A percentile compares a stretch with the other conserved stretches of the same genome.
Evolutionary conservation across 2,113 vertebrate genomes (phyloP).

Genomic region (Protobothrops mucrosquamatus): DNA sequence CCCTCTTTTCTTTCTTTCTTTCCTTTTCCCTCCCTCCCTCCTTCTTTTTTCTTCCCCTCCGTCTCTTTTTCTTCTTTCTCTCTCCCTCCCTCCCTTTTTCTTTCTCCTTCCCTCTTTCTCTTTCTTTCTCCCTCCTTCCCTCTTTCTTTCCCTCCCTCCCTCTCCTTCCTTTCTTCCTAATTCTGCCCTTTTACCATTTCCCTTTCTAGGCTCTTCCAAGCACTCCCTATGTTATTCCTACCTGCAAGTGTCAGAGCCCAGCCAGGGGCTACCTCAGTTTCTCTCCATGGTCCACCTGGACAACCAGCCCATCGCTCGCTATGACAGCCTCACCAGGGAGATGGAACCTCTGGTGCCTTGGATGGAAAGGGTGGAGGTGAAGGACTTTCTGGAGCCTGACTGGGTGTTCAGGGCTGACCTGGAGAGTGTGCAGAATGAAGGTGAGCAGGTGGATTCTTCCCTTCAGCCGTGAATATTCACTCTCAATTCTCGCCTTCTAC

Average conservation of each 20-base stretch:
- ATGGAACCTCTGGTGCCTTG: not conserved
- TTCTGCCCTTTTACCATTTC: not conserved
- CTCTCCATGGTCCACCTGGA: not conserved
- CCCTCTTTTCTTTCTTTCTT: no score
- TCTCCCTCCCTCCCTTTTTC: no score
- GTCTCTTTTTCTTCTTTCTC: no score
- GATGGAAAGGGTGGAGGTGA: not conserved
- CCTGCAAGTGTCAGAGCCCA: not conserved
- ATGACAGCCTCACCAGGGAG: not conserved
- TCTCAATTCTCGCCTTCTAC: not conserved
- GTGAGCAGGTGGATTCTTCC: not conserved
- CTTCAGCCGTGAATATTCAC: not conserved
- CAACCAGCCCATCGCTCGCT: not conserved
- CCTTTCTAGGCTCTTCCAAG: not conserved
- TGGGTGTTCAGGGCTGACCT: not conserved
- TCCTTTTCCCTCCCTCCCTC: no score
- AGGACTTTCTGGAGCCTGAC: rapidly evolving
- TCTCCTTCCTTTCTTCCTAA: not conserved
- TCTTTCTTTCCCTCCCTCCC: no score
- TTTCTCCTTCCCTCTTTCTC: no score
- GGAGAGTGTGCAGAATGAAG: not conserved
- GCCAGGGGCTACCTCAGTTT: not conserved
- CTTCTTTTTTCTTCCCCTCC: no score
- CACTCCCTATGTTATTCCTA: not conserved
- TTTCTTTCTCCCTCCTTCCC: no score